Percentiles rank a stretch among this genome's conserved stretches.
Conservation (phyloP, 1,140 invertebrate genomes). For the Drosophila baimaii region DNA sequence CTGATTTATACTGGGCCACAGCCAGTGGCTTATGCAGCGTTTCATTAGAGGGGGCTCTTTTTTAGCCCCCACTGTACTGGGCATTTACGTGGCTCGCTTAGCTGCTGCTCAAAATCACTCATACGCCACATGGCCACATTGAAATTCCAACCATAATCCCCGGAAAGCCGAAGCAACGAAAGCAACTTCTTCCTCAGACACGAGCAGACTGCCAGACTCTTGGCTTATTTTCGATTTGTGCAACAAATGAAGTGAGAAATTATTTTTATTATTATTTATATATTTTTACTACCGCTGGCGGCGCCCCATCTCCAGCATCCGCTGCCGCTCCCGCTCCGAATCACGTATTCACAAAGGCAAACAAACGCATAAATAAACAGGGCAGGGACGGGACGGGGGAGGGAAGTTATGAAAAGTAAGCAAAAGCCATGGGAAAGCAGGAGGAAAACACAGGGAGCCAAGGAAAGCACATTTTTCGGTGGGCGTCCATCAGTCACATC, state of each 20-base stretch:
- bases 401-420: constrained; percentile 46
- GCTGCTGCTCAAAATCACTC: constrained; percentile 46
- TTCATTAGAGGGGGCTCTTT: background rate
- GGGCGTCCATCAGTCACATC: constrained; percentile 72
- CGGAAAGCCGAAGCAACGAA: constrained; percentile 26
- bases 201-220: background rate
- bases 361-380: constrained; percentile 81
- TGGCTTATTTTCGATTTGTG: constrained; percentile 74
- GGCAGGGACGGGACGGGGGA: background rate
- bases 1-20: background rate
- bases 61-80: background rate
- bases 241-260: constrained; percentile 82
- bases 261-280: constrained; percentile 78
- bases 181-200: constrained; percentile 12
- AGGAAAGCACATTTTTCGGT: constrained; percentile 47
- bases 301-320: background rate
- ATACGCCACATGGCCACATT: constrained; percentile 54
- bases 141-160: constrained; percentile 51
- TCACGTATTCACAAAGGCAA: constrained; percentile 80
- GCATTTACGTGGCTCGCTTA: background rate
- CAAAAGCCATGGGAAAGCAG: constrained; percentile 21
- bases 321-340: constrained; percentile 22
- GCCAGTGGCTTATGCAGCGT: constrained; percentile 9
- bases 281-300: constrained; percentile 62
- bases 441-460: background rate